These are phyloP conservation scores for Agonopterix subpropinquella DNA, from an alignment of 2,888 invertebrate species.

Conservation along the genomic window DNA sequence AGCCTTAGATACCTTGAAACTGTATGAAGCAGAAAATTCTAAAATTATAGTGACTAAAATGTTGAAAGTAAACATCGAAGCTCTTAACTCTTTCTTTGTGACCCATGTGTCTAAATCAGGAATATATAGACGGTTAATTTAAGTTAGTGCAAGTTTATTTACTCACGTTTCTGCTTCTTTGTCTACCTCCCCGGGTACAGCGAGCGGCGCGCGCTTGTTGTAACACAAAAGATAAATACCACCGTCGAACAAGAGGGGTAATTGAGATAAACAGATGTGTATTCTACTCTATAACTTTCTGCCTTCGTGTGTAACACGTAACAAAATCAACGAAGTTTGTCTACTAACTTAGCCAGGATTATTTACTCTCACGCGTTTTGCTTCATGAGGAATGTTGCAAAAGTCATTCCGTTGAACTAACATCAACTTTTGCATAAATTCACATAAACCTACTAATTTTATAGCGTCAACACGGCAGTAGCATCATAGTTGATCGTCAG, in stretches of 20 bases:
- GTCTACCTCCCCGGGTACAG: slow-evolving; percentile 43
- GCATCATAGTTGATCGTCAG: slow-evolving; percentile 30
- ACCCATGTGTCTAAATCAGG: slow-evolving; percentile 53
- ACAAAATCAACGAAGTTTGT: slow-evolving; percentile 56
- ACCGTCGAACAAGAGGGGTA: slow-evolving; percentile 56
- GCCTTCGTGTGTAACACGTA: slow-evolving; percentile 47
- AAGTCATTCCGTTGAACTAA: slow-evolving; percentile 9
- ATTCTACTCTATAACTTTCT: slow-evolving; percentile 56
- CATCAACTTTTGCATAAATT: background rate
- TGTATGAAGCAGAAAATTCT: too few species aligned
- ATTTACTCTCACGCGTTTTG: slow-evolving; percentile 9
- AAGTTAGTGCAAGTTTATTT: slow-evolving; percentile 52
- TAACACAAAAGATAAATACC: slow-evolving; percentile 68
- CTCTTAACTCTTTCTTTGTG: slow-evolving; percentile 3
- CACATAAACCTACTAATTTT: too few species aligned
- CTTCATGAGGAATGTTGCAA: slow-evolving; percentile 8
- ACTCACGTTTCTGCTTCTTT: slow-evolving; percentile 55
- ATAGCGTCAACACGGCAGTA: slow-evolving; percentile 21
- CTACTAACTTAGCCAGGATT: slow-evolving; percentile 29
- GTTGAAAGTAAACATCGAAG: too few species aligned
- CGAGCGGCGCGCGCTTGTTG: slow-evolving; percentile 38
- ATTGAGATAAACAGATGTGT: slow-evolving; percentile 67
- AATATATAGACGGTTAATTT: slow-evolving; percentile 53
- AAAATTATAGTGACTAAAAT: too few species aligned
- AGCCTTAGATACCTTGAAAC: too few species aligned